Evolutionary conservation across 2,888 invertebrate genomes (phyloP), one percentile per base, ranked within the genome.

Genomic region (Mesorhabditis sp.): DNA sequence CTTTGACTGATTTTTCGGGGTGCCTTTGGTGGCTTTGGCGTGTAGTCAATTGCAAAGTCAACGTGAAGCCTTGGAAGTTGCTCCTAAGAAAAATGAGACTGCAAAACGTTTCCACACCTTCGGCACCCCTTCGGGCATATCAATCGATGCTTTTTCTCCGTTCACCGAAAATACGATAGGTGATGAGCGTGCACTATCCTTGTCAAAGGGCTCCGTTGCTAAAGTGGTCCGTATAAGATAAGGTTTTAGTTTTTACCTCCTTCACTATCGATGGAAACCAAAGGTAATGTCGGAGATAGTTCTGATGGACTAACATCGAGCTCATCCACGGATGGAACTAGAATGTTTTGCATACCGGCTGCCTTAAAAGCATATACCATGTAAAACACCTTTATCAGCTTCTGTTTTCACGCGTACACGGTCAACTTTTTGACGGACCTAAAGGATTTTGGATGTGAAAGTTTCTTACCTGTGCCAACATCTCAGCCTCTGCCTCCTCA

Each of bases 401-500:
- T 62, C 70, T 42, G 13, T 41, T 43, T 13, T 67, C 67, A 67
- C 58, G 7, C 58, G 58, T 10, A 50, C 58, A 13, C 58, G 10
- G 2, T 50, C 58, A n/a, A 50, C 58, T n/a, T 50, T 50, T 50
- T 50, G 7, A n/a, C 58, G 58, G 58, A 50, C 58, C 58, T 50
- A n/a, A 50, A 50, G n/a, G 58, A 2, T 50, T 50, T 50, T n/a
- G n/a, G n/a, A 50, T 13, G 7, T 50, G 58, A 50, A 28, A 28
- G 28, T 28, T 2, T 1, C 93, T 94, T 68, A 97, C 93, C 86
- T 95, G 94, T 81, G 92, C 91, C 78, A 97, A 88, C 70, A 95
- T 92, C 76, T 90, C 90, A 45, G 90, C 89, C 85, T 97, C 96
- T 68, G 91, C 90, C 70, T 92, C 91, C 73, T 92, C 92, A 85